phyloP scores from a whole-genome alignment of 2,113 vertebrate genomes.

The Piaya cayana region DNA sequence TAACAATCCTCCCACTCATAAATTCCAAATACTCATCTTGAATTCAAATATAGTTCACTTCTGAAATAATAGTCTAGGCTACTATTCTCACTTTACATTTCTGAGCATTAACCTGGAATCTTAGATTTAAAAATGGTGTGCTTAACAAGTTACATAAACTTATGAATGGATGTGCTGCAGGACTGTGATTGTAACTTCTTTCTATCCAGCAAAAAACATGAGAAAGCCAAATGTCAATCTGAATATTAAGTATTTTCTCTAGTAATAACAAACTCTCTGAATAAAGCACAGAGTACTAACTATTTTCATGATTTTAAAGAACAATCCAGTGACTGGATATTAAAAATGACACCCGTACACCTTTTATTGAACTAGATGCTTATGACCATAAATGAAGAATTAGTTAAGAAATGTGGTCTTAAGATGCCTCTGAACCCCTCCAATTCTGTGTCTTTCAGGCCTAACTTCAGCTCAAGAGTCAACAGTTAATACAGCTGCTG shows the following conservation, averaged over 20 bases:
- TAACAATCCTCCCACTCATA: not conserved
- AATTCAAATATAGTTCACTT: not conserved
- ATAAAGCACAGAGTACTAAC: not conserved
- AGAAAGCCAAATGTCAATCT: not conserved
- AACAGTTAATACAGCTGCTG: not conserved
- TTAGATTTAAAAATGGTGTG: not conserved
- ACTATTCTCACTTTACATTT: not conserved
- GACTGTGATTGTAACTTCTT: not conserved
- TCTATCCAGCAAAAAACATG: not conserved
- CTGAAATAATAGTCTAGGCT: not conserved
- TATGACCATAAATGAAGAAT: not conserved
- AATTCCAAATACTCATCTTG: not conserved
- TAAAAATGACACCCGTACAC: not conserved
- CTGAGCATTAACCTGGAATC: not conserved
- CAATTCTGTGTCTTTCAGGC: not conserved
- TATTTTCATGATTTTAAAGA: not conserved
- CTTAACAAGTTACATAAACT: not conserved
- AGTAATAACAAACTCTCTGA: not conserved
- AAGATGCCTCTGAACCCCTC: not conserved
- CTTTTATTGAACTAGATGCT: not conserved
- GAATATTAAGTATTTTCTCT: not conserved
- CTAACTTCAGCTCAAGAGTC: not conserved
- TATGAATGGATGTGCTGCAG: not conserved
- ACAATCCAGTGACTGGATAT: not conserved
- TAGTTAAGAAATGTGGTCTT: not conserved